phyloP scores from a whole-genome alignment of 2,113 vertebrate species.

The Eleginops maclovinus region DNA sequence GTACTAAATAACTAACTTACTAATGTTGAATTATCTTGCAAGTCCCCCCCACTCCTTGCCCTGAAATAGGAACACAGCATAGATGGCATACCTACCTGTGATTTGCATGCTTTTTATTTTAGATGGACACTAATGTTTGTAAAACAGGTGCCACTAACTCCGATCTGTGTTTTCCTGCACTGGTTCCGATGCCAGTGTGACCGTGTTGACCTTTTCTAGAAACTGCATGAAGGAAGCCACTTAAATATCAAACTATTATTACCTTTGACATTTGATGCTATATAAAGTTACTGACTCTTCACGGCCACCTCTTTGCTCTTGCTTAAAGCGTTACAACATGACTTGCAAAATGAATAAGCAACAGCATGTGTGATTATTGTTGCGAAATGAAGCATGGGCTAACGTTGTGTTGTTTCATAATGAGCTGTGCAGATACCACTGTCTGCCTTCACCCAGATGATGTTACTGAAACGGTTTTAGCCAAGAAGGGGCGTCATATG shows the following conservation, averaged over 20 bases:
- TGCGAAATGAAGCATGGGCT: not conserved
- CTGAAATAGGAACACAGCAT: not conserved
- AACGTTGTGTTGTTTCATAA: slow-evolving; percentile 37
- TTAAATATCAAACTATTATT: not conserved
- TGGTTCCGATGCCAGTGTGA: slow-evolving; percentile 43
- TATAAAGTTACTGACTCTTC: not conserved
- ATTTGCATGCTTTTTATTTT: not conserved
- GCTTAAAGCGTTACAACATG: accelerated
- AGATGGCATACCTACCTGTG: not conserved
- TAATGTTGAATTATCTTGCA: not conserved
- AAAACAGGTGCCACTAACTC: not conserved
- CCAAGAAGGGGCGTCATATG: slow-evolving; percentile 37
- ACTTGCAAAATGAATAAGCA: not conserved
- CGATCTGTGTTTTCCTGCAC: not conserved
- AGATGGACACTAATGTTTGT: not conserved
- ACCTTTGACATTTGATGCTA: slow-evolving; percentile 80
- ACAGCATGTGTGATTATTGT: not conserved
- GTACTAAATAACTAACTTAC: too few relatives aligned
- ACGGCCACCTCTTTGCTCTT: not conserved
- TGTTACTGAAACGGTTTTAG: slow-evolving; percentile 5
- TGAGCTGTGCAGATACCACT: not conserved
- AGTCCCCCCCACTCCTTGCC: too few relatives aligned
- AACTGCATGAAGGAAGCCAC: slow-evolving; percentile 31
- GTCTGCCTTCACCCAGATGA: slow-evolving; percentile 11
- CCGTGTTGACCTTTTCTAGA: slow-evolving; percentile 59